These are phyloP conservation scores for Calliphora vomitoria DNA, from an alignment of 2,888 invertebrate genomes.

Conservation along the genomic window DNA sequence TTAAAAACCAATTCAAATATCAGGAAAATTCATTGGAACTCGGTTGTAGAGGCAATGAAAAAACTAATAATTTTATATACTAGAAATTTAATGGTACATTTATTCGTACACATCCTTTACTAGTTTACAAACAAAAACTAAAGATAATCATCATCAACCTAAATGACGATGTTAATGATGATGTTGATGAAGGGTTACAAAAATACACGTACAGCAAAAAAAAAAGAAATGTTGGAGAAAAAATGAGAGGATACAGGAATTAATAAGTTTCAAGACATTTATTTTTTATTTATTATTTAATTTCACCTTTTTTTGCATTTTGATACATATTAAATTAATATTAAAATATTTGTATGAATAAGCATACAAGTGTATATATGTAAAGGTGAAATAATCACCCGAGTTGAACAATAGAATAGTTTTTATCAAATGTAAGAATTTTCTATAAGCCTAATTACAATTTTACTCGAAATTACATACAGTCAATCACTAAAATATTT, in stretches of 20 bases:
- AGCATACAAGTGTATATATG: too few relatives aligned
- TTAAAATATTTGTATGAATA: too few relatives aligned
- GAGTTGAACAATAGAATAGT: not conserved
- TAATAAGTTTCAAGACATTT: slow-evolving; percentile 25
- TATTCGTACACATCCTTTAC: not conserved
- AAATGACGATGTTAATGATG: slow-evolving; percentile 39
- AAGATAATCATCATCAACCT: slow-evolving; percentile 48
- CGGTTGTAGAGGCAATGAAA: too few relatives aligned
- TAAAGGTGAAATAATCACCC: too few relatives aligned
- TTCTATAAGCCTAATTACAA: too few relatives aligned
- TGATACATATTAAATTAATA: not conserved
- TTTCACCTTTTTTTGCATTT: not conserved
- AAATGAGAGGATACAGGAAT: slow-evolving; percentile 25
- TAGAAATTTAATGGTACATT: too few relatives aligned
- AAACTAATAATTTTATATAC: too few relatives aligned
- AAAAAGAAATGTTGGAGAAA: slow-evolving; percentile 17
- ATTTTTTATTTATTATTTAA: not conserved
- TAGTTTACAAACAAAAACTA: not conserved
- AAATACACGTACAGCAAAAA: not conserved
- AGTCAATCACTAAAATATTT: too few relatives aligned
- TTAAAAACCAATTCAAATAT: too few relatives aligned
- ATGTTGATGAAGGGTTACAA: slow-evolving; percentile 50
- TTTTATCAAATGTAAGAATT: too few relatives aligned
- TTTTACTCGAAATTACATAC: too few relatives aligned
- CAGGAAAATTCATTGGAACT: too few relatives aligned